Evolutionary conservation across 2,113 vertebrate species (phyloP).

Genomic region (Paedocypris sp.): DNA sequence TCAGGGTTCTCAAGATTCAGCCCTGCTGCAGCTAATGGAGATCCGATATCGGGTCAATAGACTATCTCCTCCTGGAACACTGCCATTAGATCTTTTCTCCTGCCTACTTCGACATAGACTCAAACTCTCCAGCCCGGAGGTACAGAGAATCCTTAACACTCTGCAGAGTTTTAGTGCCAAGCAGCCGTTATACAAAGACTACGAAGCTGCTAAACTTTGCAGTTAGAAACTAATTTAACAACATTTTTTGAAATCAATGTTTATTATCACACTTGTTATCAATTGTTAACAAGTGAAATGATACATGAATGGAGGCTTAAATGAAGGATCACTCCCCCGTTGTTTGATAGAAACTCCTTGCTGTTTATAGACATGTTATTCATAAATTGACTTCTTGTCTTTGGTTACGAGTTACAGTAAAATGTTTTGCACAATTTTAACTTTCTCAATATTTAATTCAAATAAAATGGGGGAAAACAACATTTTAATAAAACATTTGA

Average conservation of each 20-base stretch:
- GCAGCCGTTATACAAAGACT: slow-evolving; percentile 74
- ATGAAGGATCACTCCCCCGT: not conserved
- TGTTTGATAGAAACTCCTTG: slow-evolving; percentile 32
- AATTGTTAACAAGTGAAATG: no score
- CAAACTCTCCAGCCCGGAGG: slow-evolving; percentile 84
- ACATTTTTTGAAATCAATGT: slow-evolving; percentile 43
- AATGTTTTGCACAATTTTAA: slow-evolving; percentile 16
- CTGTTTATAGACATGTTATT: slow-evolving; percentile 23
- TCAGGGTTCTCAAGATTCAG: slow-evolving; percentile 90
- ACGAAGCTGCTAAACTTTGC: slow-evolving; percentile 86
- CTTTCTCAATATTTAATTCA: slow-evolving; percentile 11
- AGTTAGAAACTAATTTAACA: slow-evolving; percentile 66
- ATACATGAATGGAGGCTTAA: no score
- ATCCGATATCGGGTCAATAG: slow-evolving; percentile 88
- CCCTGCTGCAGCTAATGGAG: slow-evolving; percentile 89
- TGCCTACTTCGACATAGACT: slow-evolving; percentile 91
- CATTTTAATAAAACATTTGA: not conserved
- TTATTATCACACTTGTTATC: no score
- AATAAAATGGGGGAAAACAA: slow-evolving; percentile 23
- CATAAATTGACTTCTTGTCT: slow-evolving; percentile 38
- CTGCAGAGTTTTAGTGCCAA: slow-evolving; percentile 78
- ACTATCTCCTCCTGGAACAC: slow-evolving; percentile 81
- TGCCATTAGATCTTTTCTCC: slow-evolving; percentile 82
- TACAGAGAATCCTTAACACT: slow-evolving; percentile 84
- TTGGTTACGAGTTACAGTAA: slow-evolving; percentile 19